phyloP scores from a whole-genome alignment of 2,888 invertebrate genomes.

The Petrophora chlorosata region DNA sequence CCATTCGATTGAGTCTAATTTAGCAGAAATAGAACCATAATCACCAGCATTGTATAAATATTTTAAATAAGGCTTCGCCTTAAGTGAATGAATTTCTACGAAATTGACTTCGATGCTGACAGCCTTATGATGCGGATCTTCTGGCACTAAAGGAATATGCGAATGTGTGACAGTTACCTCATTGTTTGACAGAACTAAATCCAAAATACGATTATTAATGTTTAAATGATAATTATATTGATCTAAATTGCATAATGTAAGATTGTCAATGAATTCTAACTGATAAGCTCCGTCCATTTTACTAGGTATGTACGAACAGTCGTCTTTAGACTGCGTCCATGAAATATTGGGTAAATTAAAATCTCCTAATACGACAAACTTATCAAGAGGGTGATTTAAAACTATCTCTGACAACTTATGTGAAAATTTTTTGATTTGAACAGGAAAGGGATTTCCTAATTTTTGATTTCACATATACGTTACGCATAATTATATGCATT shows the following conservation, averaged over 20 bases:
- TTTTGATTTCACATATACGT: neutral
- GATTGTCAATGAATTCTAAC: constrained; percentile 3
- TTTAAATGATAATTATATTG: constrained; percentile 1
- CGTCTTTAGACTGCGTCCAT: neutral
- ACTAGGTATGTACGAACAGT: neutral
- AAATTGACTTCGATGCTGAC: neutral
- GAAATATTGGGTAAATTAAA: neutral
- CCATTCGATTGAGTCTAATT: neutral
- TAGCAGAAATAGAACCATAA: neutral
- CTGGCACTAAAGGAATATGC: neutral
- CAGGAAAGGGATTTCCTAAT: neutral
- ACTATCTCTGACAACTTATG: neutral
- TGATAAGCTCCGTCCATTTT: constrained; percentile 7
- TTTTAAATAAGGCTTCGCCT: neutral
- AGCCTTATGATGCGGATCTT: neutral
- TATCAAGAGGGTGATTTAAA: neutral
- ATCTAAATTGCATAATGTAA: constrained; percentile 9
- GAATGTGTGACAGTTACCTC: neutral
- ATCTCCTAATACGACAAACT: neutral
- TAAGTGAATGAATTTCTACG: neutral
- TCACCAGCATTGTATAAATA: neutral
- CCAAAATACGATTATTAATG: neutral
- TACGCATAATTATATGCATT: neutral
- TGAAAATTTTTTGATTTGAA: neutral
- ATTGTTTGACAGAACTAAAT: neutral